Evolutionary conservation across 2,888 invertebrate species (phyloP), one percentile per base, ranked within the genome.

Genomic region (Drosophila ezoana): DNA sequence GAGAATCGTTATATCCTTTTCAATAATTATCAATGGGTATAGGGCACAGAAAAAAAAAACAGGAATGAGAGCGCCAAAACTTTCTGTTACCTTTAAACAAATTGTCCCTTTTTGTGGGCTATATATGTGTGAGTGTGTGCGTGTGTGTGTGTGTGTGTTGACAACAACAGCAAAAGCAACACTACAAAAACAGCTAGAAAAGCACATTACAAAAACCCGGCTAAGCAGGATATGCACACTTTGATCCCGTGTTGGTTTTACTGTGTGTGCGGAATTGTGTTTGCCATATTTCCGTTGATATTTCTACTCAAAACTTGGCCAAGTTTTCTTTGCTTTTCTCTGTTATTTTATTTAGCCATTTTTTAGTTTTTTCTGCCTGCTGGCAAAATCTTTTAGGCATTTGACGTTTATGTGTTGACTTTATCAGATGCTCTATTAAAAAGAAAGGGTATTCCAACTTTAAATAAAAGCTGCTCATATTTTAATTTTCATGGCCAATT

Each of bases 1-100:
- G 2, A 28, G 2, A 28, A 28, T 8, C 28, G 28, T 8, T 28
- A 0, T 28, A 28, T 8, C 28, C 28, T 8, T 28, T 28, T 8
- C 28, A 28, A 28, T 8, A 28, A 28, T 28, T 2, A 28, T 28
- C 28, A 28, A 28, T 28, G 28, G 8, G 28, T 28, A 28, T 8
- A 28, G 2, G 28, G 28, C 28, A 28, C 8, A 40, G 9, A 40
- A 40, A 38, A 38, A 38, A 14, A 13, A 28, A 20, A n/a, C n/a
- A 37, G 38, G 63, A 76, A 63, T 65, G 71, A 57, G 63, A 77
- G 74, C 79, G 82, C 53, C 80, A 84, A 82, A 82, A 78, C 65
- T 80, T 85, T 85, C 41, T 61, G 81, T 81, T 81, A 81, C 81
- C 81, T 81, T 81, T 81, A 81, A 81, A 79, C 84, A 81, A 81